Evolutionary conservation across 1,140 invertebrate species (phyloP).

Genomic region (Myzus persicae): DNA sequence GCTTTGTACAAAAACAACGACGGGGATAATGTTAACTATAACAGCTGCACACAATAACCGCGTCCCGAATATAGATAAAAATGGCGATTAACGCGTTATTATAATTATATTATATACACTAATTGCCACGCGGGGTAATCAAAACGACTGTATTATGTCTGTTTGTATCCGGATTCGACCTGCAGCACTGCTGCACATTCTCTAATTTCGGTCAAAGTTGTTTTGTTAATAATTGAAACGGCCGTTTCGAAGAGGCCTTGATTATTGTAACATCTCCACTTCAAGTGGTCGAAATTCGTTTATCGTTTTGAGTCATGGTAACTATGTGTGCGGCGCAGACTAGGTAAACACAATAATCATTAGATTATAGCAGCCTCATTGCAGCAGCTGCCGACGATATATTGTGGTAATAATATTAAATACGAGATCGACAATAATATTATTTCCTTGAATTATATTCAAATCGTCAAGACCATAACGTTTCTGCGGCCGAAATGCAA

Average conservation of each 20-base stretch:
- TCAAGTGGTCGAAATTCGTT: neutral
- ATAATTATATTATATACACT: slow-evolving; percentile 7
- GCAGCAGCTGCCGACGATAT: too few species aligned
- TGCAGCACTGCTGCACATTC: neutral
- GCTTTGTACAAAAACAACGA: slow-evolving; percentile 16
- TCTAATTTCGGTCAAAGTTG: neutral
- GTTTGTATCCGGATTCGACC: neutral
- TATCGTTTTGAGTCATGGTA: too few species aligned
- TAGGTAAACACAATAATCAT: too few species aligned
- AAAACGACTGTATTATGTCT: slow-evolving; percentile 8
- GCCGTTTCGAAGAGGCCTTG: neutral
- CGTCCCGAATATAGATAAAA: neutral
- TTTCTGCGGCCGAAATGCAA: neutral
- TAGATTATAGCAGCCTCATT: too few species aligned
- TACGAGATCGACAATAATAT: too few species aligned
- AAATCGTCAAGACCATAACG: too few species aligned
- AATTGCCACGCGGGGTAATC: neutral
- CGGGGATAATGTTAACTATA: neutral
- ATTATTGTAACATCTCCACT: neutral
- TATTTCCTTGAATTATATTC: too few species aligned
- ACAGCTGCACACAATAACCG: neutral
- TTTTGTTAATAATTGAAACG: neutral
- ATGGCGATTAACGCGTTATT: slow-evolving; percentile 1
- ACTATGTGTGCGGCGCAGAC: too few species aligned
- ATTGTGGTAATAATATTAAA: too few species aligned